Conservation (phyloP, 2,797 vertebrate species). For the Triplophysa yarkandensis region DNA sequence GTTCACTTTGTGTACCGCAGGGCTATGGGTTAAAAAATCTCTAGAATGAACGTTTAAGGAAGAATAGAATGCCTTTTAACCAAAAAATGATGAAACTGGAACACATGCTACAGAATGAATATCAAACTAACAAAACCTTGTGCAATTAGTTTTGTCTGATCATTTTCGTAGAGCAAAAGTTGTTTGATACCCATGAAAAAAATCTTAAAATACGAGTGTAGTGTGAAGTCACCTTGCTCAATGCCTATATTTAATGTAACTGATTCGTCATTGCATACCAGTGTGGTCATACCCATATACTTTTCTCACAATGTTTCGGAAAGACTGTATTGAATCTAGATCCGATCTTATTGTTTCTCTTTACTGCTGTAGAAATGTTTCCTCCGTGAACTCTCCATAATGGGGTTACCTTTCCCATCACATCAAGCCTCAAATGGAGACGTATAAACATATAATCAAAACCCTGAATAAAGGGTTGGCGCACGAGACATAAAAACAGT, state of each 20-base stretch:
- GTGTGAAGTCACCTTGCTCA: neutral
- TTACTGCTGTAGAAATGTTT: constrained; percentile 30
- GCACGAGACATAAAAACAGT: constrained; percentile 45
- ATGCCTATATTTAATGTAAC: neutral
- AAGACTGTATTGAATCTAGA: constrained; percentile 12
- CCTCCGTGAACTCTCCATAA: constrained; percentile 46
- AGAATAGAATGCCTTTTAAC: too few relatives aligned
- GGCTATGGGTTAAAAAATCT: neutral
- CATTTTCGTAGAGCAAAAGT: too few relatives aligned
- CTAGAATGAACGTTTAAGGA: too few relatives aligned
- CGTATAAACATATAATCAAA: constrained; percentile 54
- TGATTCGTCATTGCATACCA: neutral
- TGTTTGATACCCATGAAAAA: too few relatives aligned
- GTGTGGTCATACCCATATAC: neutral
- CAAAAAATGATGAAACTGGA: constrained; percentile 11
- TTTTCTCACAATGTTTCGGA: constrained; percentile 12
- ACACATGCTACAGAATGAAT: constrained; percentile 5
- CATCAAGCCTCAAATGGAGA: constrained; percentile 48
- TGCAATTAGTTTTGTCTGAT: neutral
- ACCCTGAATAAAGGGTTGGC: constrained; percentile 48
- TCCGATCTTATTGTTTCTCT: constrained; percentile 20
- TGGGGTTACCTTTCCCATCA: constrained; percentile 45
- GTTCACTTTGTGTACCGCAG: neutral
- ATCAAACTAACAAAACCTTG: neutral
- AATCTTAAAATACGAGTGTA: too few relatives aligned